These are phyloP conservation scores for Geotrypetes seraphini DNA, from an alignment of 2,797 vertebrate species.

Conservation along the genomic window DNA sequence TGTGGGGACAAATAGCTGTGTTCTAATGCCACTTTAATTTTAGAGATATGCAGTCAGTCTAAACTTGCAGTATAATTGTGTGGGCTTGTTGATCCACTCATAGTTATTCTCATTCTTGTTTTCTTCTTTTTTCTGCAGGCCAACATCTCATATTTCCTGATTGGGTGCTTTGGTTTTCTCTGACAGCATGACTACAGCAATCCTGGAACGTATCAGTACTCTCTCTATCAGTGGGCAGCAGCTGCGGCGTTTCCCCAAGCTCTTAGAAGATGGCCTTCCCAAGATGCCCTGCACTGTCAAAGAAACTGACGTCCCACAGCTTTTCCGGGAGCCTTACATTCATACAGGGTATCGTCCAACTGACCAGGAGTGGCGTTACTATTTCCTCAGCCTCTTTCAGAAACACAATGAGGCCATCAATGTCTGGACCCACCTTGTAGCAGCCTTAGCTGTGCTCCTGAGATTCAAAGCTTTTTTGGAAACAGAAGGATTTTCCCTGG, in stretches of 20 bases:
- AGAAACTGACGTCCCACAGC: constrained; percentile 64
- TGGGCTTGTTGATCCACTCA: no score
- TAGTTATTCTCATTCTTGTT: no score
- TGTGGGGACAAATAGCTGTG: no score
- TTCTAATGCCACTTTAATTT: no score
- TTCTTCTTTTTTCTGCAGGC: no score
- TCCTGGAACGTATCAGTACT: constrained; percentile 65
- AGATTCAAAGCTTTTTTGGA: constrained; percentile 65
- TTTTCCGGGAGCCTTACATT: constrained; percentile 86
- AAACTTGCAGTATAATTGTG: no score
- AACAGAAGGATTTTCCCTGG: constrained; percentile 40
- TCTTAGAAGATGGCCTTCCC: constrained; percentile 58
- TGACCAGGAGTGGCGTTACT: constrained; percentile 74
- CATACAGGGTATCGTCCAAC: constrained; percentile 71
- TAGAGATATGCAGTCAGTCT: no score
- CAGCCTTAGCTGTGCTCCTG: constrained; percentile 56
- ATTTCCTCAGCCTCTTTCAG: constrained; percentile 83
- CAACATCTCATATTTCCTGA: background rate
- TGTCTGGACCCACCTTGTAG: constrained; percentile 84
- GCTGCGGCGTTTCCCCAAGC: constrained; percentile 54
- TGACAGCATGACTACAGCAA: constrained; percentile 39
- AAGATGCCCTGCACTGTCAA: constrained; percentile 63
- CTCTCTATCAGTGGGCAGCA: constrained; percentile 68
- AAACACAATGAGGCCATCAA: constrained; percentile 85
- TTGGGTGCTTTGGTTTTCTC: rapidly evolving